Conservation (phyloP, 92 coral and sea anemone species). For the Bergia sp. region DNA sequence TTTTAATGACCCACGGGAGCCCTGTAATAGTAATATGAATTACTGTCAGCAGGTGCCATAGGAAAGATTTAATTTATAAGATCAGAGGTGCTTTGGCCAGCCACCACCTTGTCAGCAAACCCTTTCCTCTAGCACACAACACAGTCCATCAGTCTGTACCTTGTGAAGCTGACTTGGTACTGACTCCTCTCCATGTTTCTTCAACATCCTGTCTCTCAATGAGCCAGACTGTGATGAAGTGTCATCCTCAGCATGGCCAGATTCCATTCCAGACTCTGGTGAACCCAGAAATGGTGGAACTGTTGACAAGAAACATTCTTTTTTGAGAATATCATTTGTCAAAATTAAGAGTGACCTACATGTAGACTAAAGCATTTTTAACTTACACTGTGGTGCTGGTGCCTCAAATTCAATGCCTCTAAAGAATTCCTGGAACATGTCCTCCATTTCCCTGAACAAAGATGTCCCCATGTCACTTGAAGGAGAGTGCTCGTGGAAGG, state of each 20-base stretch:
- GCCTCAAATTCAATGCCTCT: slow-evolving; percentile 53
- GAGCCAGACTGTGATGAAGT: slow-evolving; percentile 36
- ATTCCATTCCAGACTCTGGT: slow-evolving; percentile 34
- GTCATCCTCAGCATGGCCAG: slow-evolving; percentile 27
- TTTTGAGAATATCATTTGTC: too few relatives aligned
- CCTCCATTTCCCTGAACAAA: slow-evolving; percentile 76
- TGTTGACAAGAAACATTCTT: background rate
- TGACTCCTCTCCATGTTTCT: slow-evolving; percentile 18
- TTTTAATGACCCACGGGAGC: too few relatives aligned
- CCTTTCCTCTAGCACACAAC: background rate
- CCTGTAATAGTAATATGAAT: too few relatives aligned
- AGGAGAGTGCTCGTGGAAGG: background rate
- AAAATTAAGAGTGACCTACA: background rate
- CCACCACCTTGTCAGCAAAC: background rate
- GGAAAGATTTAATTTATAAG: background rate
- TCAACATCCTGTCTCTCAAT: slow-evolving; percentile 73
- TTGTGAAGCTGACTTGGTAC: background rate
- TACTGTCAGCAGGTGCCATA: background rate
- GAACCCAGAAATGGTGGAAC: slow-evolving; percentile 28
- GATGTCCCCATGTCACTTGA: slow-evolving; percentile 46
- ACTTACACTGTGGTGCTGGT: slow-evolving; percentile 52
- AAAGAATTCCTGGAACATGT: slow-evolving; percentile 81
- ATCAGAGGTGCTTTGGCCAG: background rate
- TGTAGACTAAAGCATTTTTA: background rate
- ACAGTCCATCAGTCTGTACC: background rate